A percentile compares a stretch with the other conserved stretches of the same genome.
Evolutionary conservation across 2,888 invertebrate species (phyloP).

Genomic region (Deilephila elpenor): DNA sequence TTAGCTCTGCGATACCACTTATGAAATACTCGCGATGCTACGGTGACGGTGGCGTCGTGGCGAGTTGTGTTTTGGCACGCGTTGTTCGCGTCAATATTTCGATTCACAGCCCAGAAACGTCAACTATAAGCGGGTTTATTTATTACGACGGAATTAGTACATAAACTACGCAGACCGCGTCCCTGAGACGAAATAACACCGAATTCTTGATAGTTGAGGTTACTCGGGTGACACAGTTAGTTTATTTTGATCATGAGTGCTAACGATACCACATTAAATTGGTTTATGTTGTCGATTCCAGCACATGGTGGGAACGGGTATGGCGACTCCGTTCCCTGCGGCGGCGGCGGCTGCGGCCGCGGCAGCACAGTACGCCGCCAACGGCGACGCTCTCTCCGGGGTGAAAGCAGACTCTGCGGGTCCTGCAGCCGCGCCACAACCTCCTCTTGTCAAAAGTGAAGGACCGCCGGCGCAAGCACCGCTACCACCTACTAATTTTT

Average conservation of each 20-base stretch:
- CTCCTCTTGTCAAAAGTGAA: slow-evolving; percentile 82
- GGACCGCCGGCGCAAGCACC: slow-evolving; percentile 78
- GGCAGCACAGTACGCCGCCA: slow-evolving; percentile 85
- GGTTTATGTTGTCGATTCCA: slow-evolving; percentile 79
- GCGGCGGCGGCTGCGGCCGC: slow-evolving; percentile 87
- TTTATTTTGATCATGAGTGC: slow-evolving; percentile 30
- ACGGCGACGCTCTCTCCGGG: slow-evolving; percentile 82
- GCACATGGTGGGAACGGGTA: slow-evolving; percentile 98
- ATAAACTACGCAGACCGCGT: slow-evolving; percentile 61
- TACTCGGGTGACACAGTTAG: slow-evolving; percentile 27
- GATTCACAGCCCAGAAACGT: slow-evolving; percentile 79
- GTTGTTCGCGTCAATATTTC: slow-evolving; percentile 75
- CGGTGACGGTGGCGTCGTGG: slow-evolving; percentile 44
- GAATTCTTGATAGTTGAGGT: slow-evolving; percentile 24
- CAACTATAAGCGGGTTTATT: slow-evolving; percentile 73
- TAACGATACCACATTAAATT: neutral
- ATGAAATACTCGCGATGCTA: slow-evolving; percentile 30
- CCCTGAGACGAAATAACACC: slow-evolving; percentile 59
- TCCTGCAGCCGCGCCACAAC: slow-evolving; percentile 70
- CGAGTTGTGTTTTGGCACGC: slow-evolving; percentile 72
- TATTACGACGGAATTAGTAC: slow-evolving; percentile 77
- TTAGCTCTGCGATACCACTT: slow-evolving; percentile 17
- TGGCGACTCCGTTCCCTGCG: slow-evolving; percentile 89
- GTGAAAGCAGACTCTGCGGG: slow-evolving; percentile 78
- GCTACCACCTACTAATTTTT: slow-evolving; percentile 76